Evolutionary conservation across 1,140 invertebrate species (phyloP), one percentile per base, ranked within the genome.

Genomic region (Cepaea nemoralis): DNA sequence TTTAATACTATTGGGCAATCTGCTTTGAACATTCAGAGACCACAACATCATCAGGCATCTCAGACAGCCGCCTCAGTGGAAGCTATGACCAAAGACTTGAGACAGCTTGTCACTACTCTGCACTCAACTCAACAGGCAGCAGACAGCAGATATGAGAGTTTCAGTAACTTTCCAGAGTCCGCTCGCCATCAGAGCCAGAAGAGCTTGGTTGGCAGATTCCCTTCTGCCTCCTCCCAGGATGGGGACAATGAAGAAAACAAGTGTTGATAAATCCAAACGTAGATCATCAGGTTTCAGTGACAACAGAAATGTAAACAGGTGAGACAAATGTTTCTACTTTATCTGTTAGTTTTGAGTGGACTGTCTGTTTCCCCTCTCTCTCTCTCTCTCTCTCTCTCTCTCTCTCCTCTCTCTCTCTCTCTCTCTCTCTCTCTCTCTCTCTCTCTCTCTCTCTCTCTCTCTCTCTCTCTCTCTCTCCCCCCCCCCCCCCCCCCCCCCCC

Each of bases 1-100:
- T 78, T 78, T 63, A 78, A 69, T 31, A 63, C 77, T 33, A n/a
- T 78, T 19, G 59, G 59, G 3, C 77, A 78, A 8, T 45, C 77
- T 27, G 31, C 73, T 24, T 31, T n/a, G 1, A n/a, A 45, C 39
- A n/a, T 27, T n/a, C 71, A 48, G 42, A 24, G 37, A 3, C 27
- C 35, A 22, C 35, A n/a, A 35, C 69, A 39, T 12, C 69, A 70
- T 22, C 35, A 27, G 19, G 6, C 35, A 24, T 66, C 31, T 14
- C 75, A 77, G 27, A 24, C 10, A 5, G n/a, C 19, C 1, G 69
- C 77, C n/a, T 78, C 77, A 42, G 77, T 63, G 22, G 59, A 63
- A 35, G 67, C 59, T 40, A 69, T 69, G 59, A 69, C 77, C 22
- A 55, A 39, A 42, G 76, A 77, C 76, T 67, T 77, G 19, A 77